phyloP scores from a whole-genome alignment of 2,113 vertebrate genomes.

The Silurus asotus region DNA sequence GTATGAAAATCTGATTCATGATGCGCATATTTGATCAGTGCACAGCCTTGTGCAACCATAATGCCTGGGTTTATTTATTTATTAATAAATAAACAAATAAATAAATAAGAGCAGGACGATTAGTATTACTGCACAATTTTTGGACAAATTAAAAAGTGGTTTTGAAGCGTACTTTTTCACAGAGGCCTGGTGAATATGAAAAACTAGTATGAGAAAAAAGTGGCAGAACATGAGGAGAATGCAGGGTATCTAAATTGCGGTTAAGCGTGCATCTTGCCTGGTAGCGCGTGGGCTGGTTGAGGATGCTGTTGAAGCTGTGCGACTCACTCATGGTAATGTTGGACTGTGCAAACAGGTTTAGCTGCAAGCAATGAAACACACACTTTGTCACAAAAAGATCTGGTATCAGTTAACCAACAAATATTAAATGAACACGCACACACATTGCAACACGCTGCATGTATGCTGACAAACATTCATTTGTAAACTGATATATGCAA shows the following conservation, averaged over 20 bases:
- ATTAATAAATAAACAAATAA: no score
- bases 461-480: background rate
- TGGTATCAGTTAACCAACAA: background rate
- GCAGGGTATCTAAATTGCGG: background rate
- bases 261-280: slow-evolving; percentile 71
- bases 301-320: slow-evolving; percentile 87
- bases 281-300: slow-evolving; percentile 85
- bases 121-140: no score
- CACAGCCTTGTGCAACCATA: no score
- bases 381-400: background rate
- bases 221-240: background rate
- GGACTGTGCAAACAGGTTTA: slow-evolving; percentile 85
- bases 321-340: slow-evolving; percentile 84
- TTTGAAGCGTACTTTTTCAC: background rate
- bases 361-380: slow-evolving; percentile 71
- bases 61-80: no score
- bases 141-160: background rate
- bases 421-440: slow-evolving; percentile 5
- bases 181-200: background rate
- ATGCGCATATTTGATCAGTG: no score
- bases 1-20: no score
- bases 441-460: background rate
- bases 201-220: background rate
- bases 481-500: background rate
- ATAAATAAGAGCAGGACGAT: no score